Conservation (phyloP, 1,140 invertebrate species). For the Leptinotarsa defecta region DNA sequence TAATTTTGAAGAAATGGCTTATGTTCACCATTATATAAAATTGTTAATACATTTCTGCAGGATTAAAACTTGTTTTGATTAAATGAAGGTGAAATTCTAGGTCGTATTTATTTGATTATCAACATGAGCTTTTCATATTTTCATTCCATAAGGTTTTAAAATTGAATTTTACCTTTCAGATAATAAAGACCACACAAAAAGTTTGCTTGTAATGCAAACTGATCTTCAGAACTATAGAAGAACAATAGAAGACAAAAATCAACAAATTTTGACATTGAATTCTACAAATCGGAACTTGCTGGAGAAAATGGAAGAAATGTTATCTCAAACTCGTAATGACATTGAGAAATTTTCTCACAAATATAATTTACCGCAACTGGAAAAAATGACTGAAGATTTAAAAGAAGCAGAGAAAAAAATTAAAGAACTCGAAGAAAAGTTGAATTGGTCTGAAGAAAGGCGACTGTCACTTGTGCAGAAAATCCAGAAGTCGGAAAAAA, state of each 20-base stretch:
- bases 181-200: conserved; percentile 40
- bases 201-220: conserved; percentile 43
- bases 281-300: conserved; percentile 42
- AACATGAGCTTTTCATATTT: neutral
- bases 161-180: conserved; percentile 31
- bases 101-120: no score
- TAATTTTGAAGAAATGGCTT: no score
- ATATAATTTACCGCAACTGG: conserved; percentile 45
- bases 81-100: no score
- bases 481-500: conserved; percentile 28
- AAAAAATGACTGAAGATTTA: conserved; percentile 46
- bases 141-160: neutral
- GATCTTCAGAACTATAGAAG: conserved; percentile 41
- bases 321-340: conserved; percentile 44
- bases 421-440: conserved; percentile 31
- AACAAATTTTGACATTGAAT: conserved; percentile 40
- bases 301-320: conserved; percentile 47
- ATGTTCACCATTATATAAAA: no score
- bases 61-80: no score
- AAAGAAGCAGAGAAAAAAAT: conserved; percentile 39
- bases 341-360: conserved; percentile 45
- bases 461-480: conserved; percentile 31
- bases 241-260: conserved; percentile 42
- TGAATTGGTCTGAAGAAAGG: conserved; percentile 28
- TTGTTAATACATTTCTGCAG: no score